Evolutionary conservation across 2,113 vertebrate genomes (phyloP), one percentile per base, ranked within the genome.

Genomic region (Serilophus lunatus): DNA sequence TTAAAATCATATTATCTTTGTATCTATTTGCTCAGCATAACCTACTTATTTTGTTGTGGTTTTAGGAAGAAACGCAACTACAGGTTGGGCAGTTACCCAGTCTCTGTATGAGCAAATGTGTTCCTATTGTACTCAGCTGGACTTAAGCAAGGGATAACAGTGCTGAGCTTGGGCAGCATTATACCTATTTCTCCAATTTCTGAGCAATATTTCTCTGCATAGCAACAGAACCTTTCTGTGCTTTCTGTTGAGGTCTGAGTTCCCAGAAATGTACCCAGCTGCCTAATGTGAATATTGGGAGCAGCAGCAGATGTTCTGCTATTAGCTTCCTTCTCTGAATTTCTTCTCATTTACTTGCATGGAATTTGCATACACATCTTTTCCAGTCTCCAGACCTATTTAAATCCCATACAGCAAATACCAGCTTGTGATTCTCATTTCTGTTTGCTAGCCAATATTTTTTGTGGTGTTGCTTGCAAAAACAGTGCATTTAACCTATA

Each of bases 301-400:
- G 70, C 54, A 61, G 87, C 31, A 96, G 90, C 93, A 96, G 95
- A 83, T 97, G 89, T 86, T 95, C 86, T 60, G 60, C 91, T 66
- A 56, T 93, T 81, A 95, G 88, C 69, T 40, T 66, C 28, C 80
- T 95, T 50, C 81, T 92, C 77, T 89, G 87, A 92, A 94, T 96
- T 91, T 90, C 92, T 92, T 91, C 79, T 92, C 31, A 93, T 87
- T 93, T 94, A 59, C 82, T 95, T 79, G 22, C 75, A 90, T 70
- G 38, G 33, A 95, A 96, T 87, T 88, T 78, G 85, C 66, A 85
- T 87, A 28, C 28, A 15, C 18, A 1, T 45, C 85, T 94, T 75
- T 95, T 70, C 77, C 72, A n/a, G 42, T 57, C n/a, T 85, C 29
- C n/a, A 89, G 59, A 28, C 81, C 38, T 85, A 76, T 85, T 87